Percentiles rank a stretch among this genome's conserved stretches.
phyloP scores from a whole-genome alignment of 2,113 vertebrate species.

The Ardeotis arabs region DNA sequence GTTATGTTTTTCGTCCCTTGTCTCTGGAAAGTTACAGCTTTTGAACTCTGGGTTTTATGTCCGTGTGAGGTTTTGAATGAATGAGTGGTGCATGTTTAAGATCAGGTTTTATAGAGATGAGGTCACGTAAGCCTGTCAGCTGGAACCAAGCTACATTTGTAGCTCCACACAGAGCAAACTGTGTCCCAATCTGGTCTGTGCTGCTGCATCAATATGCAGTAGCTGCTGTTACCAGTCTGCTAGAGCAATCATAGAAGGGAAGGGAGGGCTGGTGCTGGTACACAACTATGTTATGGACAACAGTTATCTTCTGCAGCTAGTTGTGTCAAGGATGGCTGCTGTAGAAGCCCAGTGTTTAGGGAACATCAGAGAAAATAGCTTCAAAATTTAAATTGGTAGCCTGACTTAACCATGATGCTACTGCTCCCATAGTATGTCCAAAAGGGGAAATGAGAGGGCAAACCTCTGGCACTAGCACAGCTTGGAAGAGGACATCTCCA shows the following conservation, averaged over 20 bases:
- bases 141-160: not conserved
- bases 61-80: not conserved
- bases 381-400: not conserved
- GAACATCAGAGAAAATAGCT: not conserved
- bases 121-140: not conserved
- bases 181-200: not conserved
- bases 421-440: not conserved
- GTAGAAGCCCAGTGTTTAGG: not conserved
- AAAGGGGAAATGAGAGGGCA: not conserved
- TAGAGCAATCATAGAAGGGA: not conserved
- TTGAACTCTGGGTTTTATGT: not conserved
- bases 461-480: not conserved
- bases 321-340: not conserved
- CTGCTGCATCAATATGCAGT: not conserved
- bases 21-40: not conserved
- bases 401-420: not conserved
- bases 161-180: not conserved
- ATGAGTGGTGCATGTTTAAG: not conserved
- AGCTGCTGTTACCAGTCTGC: not conserved
- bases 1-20: not conserved
- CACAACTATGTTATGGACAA: not conserved
- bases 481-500: not conserved
- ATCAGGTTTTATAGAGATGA: not conserved
- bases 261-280: not conserved
- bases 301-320: not conserved